phyloP scores from a whole-genome alignment of 2,888 invertebrate species.

The Philonicus albiceps region DNA sequence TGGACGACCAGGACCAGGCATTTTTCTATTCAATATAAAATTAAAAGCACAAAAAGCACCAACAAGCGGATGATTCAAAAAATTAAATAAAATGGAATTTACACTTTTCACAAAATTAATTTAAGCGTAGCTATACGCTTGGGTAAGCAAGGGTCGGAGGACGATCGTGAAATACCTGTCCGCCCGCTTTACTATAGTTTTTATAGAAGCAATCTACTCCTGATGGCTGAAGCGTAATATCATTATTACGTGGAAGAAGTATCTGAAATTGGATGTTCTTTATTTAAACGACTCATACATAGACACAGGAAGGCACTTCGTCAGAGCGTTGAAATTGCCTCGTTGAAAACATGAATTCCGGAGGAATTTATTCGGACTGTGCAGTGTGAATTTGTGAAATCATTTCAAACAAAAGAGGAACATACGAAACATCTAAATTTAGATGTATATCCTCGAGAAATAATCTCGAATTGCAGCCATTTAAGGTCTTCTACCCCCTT shows the following conservation, averaged over 20 bases:
- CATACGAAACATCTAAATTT: not conserved
- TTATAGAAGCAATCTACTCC: slow-evolving; percentile 10
- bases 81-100: not conserved
- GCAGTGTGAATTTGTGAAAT: not conserved
- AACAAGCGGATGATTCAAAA: not conserved
- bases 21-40: not conserved
- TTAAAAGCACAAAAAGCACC: not conserved
- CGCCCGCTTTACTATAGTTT: slow-evolving; percentile 4
- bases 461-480: not conserved
- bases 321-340: not conserved
- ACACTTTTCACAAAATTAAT: not conserved
- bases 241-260: slow-evolving; percentile 9
- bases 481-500: not conserved
- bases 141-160: slow-evolving; percentile 3
- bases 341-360: not conserved
- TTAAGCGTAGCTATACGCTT: not conserved
- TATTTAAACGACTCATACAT: not conserved
- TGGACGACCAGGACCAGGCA: slow-evolving; percentile 38
- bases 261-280: slow-evolving; percentile 7
- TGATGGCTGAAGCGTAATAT: slow-evolving; percentile 16
- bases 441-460: not conserved
- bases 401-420: not conserved
- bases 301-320: not conserved
- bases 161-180: slow-evolving; percentile 34
- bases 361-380: not conserved